A percentile compares a stretch with the other conserved stretches of the same genome.
Conservation (phyloP, 2,113 vertebrate species). For the Centropus unirufus region DNA sequence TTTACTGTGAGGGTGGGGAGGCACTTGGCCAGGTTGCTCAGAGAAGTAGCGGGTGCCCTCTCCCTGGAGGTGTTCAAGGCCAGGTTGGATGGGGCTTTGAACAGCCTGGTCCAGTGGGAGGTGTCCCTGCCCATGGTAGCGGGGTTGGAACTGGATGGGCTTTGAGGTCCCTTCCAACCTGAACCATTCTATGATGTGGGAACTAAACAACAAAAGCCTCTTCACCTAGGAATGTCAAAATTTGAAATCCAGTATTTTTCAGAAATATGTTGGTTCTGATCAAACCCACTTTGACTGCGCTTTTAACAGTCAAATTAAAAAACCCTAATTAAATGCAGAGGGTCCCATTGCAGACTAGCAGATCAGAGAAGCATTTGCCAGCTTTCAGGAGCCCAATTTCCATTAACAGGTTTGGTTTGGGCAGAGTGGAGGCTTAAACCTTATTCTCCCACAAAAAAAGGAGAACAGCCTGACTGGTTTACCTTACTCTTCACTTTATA, state of each 20-base stretch:
- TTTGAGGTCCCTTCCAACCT: too few species aligned
- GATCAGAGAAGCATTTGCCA: not conserved
- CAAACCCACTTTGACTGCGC: not conserved
- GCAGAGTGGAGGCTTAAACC: not conserved
- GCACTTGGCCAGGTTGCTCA: too few species aligned
- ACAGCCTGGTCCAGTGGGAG: too few species aligned
- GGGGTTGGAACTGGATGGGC: too few species aligned
- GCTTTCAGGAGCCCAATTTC: not conserved
- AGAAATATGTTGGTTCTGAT: not conserved
- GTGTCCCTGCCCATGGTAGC: too few species aligned
- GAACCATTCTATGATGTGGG: not conserved
- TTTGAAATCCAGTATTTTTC: not conserved
- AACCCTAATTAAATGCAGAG: not conserved
- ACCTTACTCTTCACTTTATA: not conserved
- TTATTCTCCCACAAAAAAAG: not conserved
- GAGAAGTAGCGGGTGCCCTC: too few species aligned
- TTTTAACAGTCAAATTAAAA: not conserved
- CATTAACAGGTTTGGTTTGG: accelerated
- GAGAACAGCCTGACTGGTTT: not conserved
- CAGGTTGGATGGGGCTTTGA: too few species aligned
- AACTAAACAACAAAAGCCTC: not conserved
- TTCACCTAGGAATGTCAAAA: not conserved
- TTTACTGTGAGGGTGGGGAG: too few species aligned
- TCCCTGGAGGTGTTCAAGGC: too few species aligned
- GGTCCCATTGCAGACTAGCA: not conserved